Evolutionary conservation across 1,140 invertebrate genomes (phyloP), one percentile per base, ranked within the genome.

Genomic region (Pogonus chalceus): DNA sequence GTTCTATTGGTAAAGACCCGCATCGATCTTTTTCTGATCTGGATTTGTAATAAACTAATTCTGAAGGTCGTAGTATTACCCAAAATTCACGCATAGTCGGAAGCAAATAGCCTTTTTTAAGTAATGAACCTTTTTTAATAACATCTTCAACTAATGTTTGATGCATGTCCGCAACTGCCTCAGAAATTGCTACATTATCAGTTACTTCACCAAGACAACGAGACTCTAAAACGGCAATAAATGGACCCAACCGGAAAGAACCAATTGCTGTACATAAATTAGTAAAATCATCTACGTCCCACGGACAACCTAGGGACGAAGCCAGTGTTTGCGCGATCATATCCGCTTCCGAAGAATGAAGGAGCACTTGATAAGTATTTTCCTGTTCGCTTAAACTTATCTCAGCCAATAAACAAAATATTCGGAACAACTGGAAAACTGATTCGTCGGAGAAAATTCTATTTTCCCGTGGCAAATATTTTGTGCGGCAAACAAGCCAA

Each of bases 61-160:
- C 80, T 20, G 78, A 81, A 2, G 86, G 85, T 53, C 82, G 79
- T 2, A 91, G 69, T 1, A 89, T 83, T 66, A 88, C 88, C 83
- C 85, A 88, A 64, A 85, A 83, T 55, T 87, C 85, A n/a, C 81
- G 75, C 72, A 86, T 80, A 1, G 81, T 84, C 9, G 84, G 85
- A 49, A 90, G 68, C 3, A 87, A 73, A 60, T 84, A 87, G 1
- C 86, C 85, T 59, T 80, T 79, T 66, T 88, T 89, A 59, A 79
- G 76, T 31, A 88, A 71, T 62, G 78, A 79, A 16, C 85, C 86
- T 81, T 88, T 88, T 70, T 88, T 88, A n/a, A 90, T 79, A 31
- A 88, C 83, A 72, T 89, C 86, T 52, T 85, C 79, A 37, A 90
- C 79, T 52, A 85, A 87, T n/a, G 79, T 84, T 58, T 87, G 81